Evolutionary conservation across 2,797 vertebrate genomes (phyloP), one percentile per base, ranked within the genome.

Genomic region (Lycodopsis pacificus): DNA sequence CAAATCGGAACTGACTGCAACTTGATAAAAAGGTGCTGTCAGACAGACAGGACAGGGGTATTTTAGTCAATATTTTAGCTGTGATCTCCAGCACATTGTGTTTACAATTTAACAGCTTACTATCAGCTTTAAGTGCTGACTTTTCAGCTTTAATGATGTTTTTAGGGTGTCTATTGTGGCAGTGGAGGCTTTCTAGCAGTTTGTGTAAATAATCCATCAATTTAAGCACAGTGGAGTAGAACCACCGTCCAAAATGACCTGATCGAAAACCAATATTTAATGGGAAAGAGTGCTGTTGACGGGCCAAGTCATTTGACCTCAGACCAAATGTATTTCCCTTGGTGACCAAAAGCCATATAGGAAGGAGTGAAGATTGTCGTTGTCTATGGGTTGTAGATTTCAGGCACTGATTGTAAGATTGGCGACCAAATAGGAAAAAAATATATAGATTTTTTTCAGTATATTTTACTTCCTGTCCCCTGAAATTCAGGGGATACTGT

Each of bases 291-390:
- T 56, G 57, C 44, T 71, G 36, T 75, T 70, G 22, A 73, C 72
- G 69, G 65, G 69, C 61, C 58, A 78, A 71, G 48, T 83, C 25
- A 34, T 76, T 79, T 81, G 77, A 80, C 77, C 65, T 77, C 34
- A 42, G 59, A 76, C 48, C 54, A 64, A 80, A 63, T 73, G 46
- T 44, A 56, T 69, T 73, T 54, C 38, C 61, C 73, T 75, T 65
- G 77, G 75, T 65, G 71, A 32, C 30, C 30, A 74, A 42, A 66
- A 78, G 42, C 40, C 59, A 71, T 77, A 69, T 30, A 83, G 22
- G 40, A 62, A 64, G 67, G 53, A 67, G 49, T 30, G 30, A 32
- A 62, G 20, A 44, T 65, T 11, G 15, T 46, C 73, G 30, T 62
- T 68, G 71, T 71, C 10, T 56, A 4, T 1, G 6, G 20, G 20